Evolutionary conservation across 2,888 invertebrate genomes (phyloP).

Genomic region (Romanomermis culicivorax): DNA sequence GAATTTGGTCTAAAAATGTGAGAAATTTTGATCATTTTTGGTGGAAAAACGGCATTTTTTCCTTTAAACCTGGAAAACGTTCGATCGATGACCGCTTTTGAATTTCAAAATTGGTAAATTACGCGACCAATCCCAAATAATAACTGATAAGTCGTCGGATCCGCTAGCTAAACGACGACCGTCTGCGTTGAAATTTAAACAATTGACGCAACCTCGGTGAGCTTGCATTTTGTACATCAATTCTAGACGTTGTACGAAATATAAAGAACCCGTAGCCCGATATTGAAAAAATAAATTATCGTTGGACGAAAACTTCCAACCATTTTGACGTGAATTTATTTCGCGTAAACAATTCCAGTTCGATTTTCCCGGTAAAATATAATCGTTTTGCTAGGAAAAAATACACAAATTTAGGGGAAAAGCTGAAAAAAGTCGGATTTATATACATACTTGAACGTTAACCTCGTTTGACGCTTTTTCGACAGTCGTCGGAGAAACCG

Average conservation of each 20-base stretch:
- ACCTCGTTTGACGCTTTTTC: no score
- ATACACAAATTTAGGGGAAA: no score
- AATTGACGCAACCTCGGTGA: conserved; percentile 75
- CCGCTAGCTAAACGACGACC: conserved; percentile 61
- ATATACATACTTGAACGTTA: no score
- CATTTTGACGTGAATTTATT: no score
- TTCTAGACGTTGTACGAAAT: conserved; percentile 57
- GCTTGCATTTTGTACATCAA: conserved; percentile 50
- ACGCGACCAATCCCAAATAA: conserved; percentile 73
- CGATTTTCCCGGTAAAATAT: no score
- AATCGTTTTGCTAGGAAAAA: no score
- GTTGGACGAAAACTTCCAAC: no score
- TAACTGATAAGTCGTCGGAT: conserved; percentile 64
- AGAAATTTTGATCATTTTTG: neutral
- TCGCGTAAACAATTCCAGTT: no score
- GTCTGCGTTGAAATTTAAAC: conserved; percentile 61
- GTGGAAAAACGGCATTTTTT: neutral
- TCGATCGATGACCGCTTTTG: conserved; percentile 58
- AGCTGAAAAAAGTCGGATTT: no score
- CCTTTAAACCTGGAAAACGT: conserved; percentile 55
- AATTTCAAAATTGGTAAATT: conserved; percentile 45
- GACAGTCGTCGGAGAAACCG: no score
- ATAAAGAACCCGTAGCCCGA: conserved; percentile 56
- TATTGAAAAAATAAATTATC: no score
- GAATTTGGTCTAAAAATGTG: conserved; percentile 45